Percentiles rank a stretch among this genome's conserved stretches.
phyloP scores from a whole-genome alignment of 2,113 vertebrate genomes.

The mouse (Mus musculus) region DNA sequence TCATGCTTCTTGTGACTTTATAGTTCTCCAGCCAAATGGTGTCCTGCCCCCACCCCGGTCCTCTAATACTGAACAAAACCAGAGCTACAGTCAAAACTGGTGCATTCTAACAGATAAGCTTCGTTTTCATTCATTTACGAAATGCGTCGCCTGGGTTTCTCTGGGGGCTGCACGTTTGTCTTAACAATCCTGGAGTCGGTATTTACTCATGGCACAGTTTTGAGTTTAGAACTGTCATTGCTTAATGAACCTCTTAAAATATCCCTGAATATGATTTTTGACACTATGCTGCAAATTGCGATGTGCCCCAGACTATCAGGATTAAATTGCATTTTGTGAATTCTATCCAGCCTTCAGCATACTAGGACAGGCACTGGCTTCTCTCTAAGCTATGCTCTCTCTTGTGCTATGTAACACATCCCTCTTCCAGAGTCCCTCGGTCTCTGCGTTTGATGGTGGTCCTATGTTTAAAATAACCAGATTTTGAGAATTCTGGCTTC shows the following conservation, averaged over 20 bases:
- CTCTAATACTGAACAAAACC: constrained; percentile 45
- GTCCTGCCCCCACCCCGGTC: neutral
- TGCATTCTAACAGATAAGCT: constrained; percentile 48
- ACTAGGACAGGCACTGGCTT: constrained; percentile 56
- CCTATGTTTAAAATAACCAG: constrained; percentile 37
- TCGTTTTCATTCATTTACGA: constrained; percentile 74
- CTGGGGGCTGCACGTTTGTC: constrained; percentile 70
- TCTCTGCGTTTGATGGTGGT: neutral
- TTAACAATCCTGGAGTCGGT: constrained; percentile 74
- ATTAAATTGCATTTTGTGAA: constrained; percentile 76
- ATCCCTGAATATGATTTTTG: constrained; percentile 74
- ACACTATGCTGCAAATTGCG: constrained; percentile 75
- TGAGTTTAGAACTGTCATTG: constrained; percentile 84
- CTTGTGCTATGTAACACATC: neutral
- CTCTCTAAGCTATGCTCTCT: neutral
- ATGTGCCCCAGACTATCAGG: constrained; percentile 73
- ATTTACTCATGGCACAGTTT: constrained; percentile 78
- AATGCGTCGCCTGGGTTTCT: constrained; percentile 74
- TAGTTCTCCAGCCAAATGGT: constrained; percentile 6
- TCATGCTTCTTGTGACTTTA: constrained; percentile 2
- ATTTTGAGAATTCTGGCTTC: constrained; percentile 16
- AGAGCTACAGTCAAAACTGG: neutral
- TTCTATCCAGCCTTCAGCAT: constrained; percentile 45
- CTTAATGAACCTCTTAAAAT: constrained; percentile 85
- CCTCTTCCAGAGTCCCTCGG: neutral